phyloP scores from a whole-genome alignment of 2,888 invertebrate genomes.

The Sesia bembeciformis region DNA sequence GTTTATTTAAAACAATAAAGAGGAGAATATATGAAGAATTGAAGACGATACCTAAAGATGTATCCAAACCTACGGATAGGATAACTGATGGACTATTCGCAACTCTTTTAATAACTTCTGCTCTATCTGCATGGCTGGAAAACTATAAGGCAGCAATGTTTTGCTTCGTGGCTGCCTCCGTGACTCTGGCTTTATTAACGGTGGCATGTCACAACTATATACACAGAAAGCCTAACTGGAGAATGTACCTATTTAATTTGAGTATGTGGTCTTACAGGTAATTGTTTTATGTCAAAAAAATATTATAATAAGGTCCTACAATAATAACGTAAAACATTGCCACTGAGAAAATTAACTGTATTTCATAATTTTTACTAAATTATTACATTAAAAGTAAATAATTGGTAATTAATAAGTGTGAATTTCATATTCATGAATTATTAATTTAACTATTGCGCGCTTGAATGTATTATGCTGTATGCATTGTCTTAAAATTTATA shows the following conservation, averaged over 20 bases:
- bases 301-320: too few relatives aligned
- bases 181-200: conserved; percentile 73
- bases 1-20: conserved; percentile 83
- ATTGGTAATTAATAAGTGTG: too few relatives aligned
- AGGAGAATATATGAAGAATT: conserved; percentile 69
- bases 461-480: too few relatives aligned
- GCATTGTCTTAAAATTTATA: too few relatives aligned
- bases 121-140: conserved; percentile 28
- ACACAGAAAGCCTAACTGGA: conserved; percentile 83
- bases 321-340: too few relatives aligned
- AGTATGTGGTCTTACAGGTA: conserved; percentile 78
- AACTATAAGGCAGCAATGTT: conserved; percentile 31
- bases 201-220: conserved; percentile 84
- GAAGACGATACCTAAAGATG: conserved; percentile 58
- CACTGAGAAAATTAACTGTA: too few relatives aligned
- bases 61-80: conserved; percentile 22
- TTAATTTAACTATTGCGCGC: too few relatives aligned
- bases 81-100: conserved; percentile 50
- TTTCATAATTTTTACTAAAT: too few relatives aligned
- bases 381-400: too few relatives aligned
- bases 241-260: conserved; percentile 86
- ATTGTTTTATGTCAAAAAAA: too few relatives aligned
- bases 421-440: too few relatives aligned
- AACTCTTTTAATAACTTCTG: conserved; percentile 41
- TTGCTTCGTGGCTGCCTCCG: conserved; percentile 65